Evolutionary conservation across 35 echinoderm and acorn worm genomes (phyloP), one percentile per base, ranked within the genome.

Genomic region (Apostichopus japonicus): DNA sequence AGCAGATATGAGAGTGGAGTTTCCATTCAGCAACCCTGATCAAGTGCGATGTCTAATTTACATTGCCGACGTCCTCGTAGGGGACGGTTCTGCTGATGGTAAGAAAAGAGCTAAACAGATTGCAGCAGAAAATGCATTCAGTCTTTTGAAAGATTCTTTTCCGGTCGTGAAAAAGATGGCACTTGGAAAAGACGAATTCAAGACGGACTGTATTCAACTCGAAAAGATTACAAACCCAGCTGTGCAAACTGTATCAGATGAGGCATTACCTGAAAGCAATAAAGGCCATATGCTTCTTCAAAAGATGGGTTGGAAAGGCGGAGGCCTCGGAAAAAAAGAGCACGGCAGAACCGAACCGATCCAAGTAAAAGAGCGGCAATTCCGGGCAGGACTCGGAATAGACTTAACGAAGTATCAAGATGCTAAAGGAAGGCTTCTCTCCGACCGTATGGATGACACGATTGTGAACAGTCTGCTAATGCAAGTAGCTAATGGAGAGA

Each of bases 371-470:
- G 23, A 72, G 61, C 21, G 25, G 23, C 21, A n/a, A 25, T 62
- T 24, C 6, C 57, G 86, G 15, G 62, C 86, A 5, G 86, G 86
- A 21, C 62, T 89, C 13, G 86, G 86, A 54, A 89, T 89, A 1
- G 86, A 89, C 62, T 54, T 89, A 56, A 73, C 23, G 14, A 15
- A 89, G 59, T 73, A 89, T 72, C 27, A 89, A 53, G 86, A 89
- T 54, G 16, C 25, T 0, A 8, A 89, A 54, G 86, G 86, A 52
- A 89, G 51, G 22, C 59, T 89, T 1, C 13, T 89, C n/a, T 52
- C 63, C 1, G 52, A 21, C 23, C 57, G 27, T 13, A 89, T 89
- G 21, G 86, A 89, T 53, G n/a, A 63, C 24, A 72, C 4, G 16
- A 8, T 89, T 5, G 63, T 89, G 33, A 6, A 72, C 5, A 67